Conservation (phyloP, 2,797 vertebrate genomes). For the Botia almorhae region DNA sequence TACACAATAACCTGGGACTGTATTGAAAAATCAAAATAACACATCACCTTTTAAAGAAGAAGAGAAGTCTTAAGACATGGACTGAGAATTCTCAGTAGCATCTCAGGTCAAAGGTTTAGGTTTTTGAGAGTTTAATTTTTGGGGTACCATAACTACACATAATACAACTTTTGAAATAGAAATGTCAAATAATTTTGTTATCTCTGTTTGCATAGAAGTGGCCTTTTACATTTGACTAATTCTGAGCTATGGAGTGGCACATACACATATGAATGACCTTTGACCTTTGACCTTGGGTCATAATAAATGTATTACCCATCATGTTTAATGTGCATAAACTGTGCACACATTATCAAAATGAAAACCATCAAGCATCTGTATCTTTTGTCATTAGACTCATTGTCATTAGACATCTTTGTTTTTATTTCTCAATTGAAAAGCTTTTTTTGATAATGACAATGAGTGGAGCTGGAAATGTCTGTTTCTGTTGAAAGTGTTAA, state of each 20-base stretch:
- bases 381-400: slow-evolving; percentile 54
- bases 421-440: slow-evolving; percentile 60
- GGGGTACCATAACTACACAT: too few species aligned
- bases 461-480: slow-evolving; percentile 66
- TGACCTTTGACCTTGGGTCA: slow-evolving; percentile 25
- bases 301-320: not conserved
- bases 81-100: too few species aligned
- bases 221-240: not conserved
- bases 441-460: slow-evolving; percentile 63
- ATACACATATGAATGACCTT: not conserved
- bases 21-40: too few species aligned
- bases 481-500: slow-evolving; percentile 68
- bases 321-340: not conserved
- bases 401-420: slow-evolving; percentile 54
- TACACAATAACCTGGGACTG: too few species aligned
- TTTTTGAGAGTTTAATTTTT: too few species aligned
- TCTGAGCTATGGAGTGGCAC: not conserved
- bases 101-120: too few species aligned
- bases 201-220: not conserved
- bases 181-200: not conserved
- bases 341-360: slow-evolving; percentile 20
- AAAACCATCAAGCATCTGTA: slow-evolving; percentile 57
- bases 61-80: too few species aligned
- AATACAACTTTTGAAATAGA: not conserved
- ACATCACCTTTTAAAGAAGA: too few species aligned